These are phyloP conservation scores for Porites rus DNA, from an alignment of 92 coral and sea anemone genomes.

Conservation along the genomic window DNA sequence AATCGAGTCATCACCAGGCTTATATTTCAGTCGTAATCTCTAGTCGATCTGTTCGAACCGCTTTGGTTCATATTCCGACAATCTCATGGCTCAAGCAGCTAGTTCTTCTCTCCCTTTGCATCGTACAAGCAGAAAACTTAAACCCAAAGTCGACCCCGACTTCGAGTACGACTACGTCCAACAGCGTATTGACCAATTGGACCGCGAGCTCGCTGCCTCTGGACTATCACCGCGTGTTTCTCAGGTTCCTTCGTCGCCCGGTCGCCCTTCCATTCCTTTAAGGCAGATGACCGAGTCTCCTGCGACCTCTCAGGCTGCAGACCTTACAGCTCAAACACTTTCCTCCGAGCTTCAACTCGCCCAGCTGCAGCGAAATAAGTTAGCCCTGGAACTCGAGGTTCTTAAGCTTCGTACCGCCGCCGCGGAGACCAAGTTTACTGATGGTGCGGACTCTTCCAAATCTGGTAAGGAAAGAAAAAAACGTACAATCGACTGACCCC, in stretches of 20 bases:
- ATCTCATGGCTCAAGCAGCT: constrained; percentile 2
- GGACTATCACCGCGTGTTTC: neutral
- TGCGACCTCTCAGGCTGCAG: constrained; percentile 8
- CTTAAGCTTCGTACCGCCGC: constrained; percentile 16
- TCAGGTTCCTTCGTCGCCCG: neutral
- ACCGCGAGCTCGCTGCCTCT: neutral
- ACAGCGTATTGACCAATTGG: constrained; percentile 12
- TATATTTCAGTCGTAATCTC: constrained; percentile 4
- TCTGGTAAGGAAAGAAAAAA: constrained; percentile 10
- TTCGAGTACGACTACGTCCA: constrained; percentile 1
- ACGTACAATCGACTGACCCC: constrained; percentile 24
- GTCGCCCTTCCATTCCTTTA: neutral
- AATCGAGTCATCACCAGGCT: neutral
- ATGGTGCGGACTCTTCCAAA: neutral
- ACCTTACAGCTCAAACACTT: neutral
- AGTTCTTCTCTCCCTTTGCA: neutral
- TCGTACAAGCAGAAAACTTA: neutral
- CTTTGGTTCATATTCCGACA: constrained; percentile 3
- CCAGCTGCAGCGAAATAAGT: constrained; percentile 7
- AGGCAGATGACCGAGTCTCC: neutral
- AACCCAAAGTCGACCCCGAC: neutral
- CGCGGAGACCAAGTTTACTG: neutral
- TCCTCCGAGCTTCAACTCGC: neutral
- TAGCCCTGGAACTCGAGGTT: constrained; percentile 28
- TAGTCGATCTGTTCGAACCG: constrained; percentile 1